Percentiles rank a stretch among this genome's conserved stretches.
phyloP scores from a whole-genome alignment of 2,113 vertebrate species.

The Clupea harengus region DNA sequence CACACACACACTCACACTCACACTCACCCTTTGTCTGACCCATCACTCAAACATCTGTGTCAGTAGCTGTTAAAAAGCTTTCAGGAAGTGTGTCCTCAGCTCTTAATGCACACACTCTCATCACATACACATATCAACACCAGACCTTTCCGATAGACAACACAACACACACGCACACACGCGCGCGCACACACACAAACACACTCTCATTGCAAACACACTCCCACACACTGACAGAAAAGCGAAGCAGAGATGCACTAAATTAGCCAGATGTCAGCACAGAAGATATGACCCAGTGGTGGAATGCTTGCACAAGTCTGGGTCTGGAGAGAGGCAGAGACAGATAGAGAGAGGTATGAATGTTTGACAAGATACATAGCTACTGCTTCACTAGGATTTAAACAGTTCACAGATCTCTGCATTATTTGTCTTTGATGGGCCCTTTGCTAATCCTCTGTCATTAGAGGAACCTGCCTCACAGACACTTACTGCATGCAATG shows the following conservation, averaged over 20 bases:
- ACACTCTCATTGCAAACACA: not conserved
- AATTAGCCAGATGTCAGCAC: not conserved
- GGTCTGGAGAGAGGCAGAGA: not conserved
- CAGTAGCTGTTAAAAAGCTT: slow-evolving; percentile 6
- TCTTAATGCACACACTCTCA: not conserved
- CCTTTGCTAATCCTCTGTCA: not conserved
- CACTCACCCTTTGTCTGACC: not conserved
- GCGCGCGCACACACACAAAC: not conserved
- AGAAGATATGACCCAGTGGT: not conserved
- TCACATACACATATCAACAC: not conserved
- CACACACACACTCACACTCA: not conserved
- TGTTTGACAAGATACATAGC: not conserved
- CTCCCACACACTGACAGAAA: slow-evolving; percentile 11
- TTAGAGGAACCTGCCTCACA: not conserved
- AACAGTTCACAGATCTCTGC: not conserved
- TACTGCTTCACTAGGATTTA: not conserved
- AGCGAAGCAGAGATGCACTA: slow-evolving; percentile 1
- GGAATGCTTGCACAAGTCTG: not conserved
- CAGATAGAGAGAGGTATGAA: not conserved
- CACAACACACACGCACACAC: not conserved
- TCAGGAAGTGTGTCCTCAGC: not conserved
- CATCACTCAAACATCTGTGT: not conserved
- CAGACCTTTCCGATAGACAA: not conserved
- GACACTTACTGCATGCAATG: not conserved
- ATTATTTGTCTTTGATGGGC: not conserved